Evolutionary conservation across 2,888 invertebrate genomes (phyloP), one percentile per base, ranked within the genome.

Genomic region (Sphaerophoria rueppellii): DNA sequence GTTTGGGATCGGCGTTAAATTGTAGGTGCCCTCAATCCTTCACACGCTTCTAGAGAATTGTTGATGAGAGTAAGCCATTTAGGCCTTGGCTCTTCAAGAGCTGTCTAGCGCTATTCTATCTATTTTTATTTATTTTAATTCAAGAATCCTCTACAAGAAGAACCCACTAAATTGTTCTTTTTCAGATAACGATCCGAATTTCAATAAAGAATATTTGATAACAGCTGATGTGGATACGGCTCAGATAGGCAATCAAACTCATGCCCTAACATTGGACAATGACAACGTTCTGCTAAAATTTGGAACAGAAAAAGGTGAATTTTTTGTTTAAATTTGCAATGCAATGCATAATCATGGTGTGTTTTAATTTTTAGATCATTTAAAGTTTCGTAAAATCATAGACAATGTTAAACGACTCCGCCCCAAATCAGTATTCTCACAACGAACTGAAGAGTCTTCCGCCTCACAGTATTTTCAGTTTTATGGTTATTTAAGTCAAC

Each of bases 401-500:
- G 91, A 91, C 85, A 90, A 91, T 83, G 91, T 92, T 0, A 92
- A 91, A 88, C 90, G 90, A 83, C 86, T 91, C 78, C 89, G 91
- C 46, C 91, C 91, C n/a, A 91, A 91, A 86, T 99, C 98, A 0
- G 96, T 97, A 87, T 99, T 99, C 92, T 96, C 97, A 73, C 96
- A 98, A 89, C 94, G 99, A 90, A 99, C 99, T 34, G 99, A 99
- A 91, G 98, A 99, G 91, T 97, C 98, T 3, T 99, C 99, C 72
- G 99, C 99, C 86, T 96, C 97, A 93, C 99, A 99, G 92, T 99
- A 99, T 94, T 99, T 99, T 91, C 98, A 99, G 94, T 99, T 99
- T 93, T 99, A 99, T 92, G 99, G 99, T 87, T 99, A 99, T 93
- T 93, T 99, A 88, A 98, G 98, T 76, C 99, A 99, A 91, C 99